phyloP scores from a whole-genome alignment of 2,113 vertebrate species.

The Oceanodroma tethys region DNA sequence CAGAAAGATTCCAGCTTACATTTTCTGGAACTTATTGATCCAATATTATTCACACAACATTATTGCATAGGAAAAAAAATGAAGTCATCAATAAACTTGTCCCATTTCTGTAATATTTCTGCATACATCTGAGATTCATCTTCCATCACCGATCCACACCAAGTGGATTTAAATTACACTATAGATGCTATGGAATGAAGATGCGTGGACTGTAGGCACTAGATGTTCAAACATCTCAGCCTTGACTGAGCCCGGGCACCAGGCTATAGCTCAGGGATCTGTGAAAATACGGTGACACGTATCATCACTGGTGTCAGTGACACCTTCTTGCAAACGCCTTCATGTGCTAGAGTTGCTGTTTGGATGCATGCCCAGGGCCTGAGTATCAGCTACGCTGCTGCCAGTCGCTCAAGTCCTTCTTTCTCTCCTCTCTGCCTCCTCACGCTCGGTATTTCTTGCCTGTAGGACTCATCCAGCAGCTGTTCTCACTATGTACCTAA shows the following conservation, averaged over 20 bases:
- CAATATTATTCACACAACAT: neutral
- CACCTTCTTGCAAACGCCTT: neutral
- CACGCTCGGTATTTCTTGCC: neutral
- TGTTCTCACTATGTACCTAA: neutral
- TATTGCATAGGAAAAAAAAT: neutral
- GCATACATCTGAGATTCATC: neutral
- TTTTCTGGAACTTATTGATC: neutral
- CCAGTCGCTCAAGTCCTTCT: neutral
- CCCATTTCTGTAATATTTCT: neutral
- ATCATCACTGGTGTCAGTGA: neutral
- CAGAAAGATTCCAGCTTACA: neutral
- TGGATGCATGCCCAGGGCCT: neutral
- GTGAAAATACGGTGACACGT: neutral
- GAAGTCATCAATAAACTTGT: neutral
- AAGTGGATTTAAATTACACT: neutral
- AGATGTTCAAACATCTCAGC: neutral
- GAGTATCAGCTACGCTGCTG: neutral
- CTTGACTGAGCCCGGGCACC: neutral
- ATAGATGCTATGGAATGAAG: neutral
- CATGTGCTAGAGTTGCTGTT: neutral
- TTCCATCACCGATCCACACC: neutral
- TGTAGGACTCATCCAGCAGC: neutral
- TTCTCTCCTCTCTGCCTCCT: neutral
- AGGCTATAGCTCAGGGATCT: neutral
- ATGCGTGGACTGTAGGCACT: neutral